These are phyloP conservation scores for Mesaphorura yosii DNA, from an alignment of 1,140 invertebrate genomes.

Conservation along the genomic window DNA sequence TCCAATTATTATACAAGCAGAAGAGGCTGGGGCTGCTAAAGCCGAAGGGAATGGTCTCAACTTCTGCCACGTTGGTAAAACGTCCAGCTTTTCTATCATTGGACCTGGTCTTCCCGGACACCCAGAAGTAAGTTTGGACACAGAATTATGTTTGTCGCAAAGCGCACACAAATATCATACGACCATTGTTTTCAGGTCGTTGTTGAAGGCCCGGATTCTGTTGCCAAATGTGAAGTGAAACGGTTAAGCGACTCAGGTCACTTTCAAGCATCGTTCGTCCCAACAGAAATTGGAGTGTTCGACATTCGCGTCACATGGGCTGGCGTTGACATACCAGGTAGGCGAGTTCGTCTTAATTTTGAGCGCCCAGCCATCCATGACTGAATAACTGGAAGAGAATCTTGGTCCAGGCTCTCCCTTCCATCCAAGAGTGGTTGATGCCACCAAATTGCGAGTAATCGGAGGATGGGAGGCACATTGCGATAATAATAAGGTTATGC, in stretches of 20 bases:
- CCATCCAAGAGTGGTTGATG: slow-evolving; percentile 57
- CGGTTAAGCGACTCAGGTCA: slow-evolving; percentile 40
- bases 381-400: no score
- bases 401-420: slow-evolving; percentile 57
- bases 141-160: slow-evolving; percentile 31
- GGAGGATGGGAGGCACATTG: slow-evolving; percentile 63
- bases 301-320: slow-evolving; percentile 60
- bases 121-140: slow-evolving; percentile 43
- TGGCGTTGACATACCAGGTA: slow-evolving; percentile 44
- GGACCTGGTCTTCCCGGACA: slow-evolving; percentile 45
- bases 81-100: slow-evolving; percentile 37
- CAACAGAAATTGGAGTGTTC: slow-evolving; percentile 59
- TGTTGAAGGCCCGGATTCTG: slow-evolving; percentile 56
- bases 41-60: slow-evolving; percentile 41
- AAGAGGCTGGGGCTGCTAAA: slow-evolving; percentile 48
- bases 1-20: slow-evolving; percentile 37
- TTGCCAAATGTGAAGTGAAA: slow-evolving; percentile 46
- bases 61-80: slow-evolving; percentile 35
- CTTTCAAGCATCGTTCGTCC: slow-evolving; percentile 54
- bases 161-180: slow-evolving; percentile 33
- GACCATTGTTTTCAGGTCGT: no score
- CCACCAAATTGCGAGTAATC: slow-evolving; percentile 50
- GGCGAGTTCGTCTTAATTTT: slow-evolving; percentile 37
- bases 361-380: no score
- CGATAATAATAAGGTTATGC: slow-evolving; percentile 39